phyloP scores from a whole-genome alignment of 2,888 invertebrate species.

The Subacronicta megacephala region DNA sequence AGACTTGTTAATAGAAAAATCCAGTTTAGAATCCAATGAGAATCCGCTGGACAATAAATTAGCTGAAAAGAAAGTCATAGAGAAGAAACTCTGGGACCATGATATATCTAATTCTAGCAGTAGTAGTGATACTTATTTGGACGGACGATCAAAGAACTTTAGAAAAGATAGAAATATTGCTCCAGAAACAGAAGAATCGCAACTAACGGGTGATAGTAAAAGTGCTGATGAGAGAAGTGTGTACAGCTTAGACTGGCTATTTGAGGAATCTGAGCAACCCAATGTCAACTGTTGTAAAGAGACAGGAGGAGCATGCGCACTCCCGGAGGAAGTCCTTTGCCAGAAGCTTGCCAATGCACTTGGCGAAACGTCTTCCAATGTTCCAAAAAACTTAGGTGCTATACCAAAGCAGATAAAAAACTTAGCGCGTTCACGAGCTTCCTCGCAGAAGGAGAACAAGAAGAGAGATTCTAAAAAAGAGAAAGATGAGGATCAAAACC shows the following conservation, averaged over 20 bases:
- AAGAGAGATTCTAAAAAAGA: slow-evolving; percentile 85
- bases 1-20: slow-evolving; percentile 91
- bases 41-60: slow-evolving; percentile 72
- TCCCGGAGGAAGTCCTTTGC: slow-evolving; percentile 71
- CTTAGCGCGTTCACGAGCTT: slow-evolving; percentile 87
- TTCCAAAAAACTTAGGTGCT: slow-evolving; percentile 92
- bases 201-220: slow-evolving; percentile 77
- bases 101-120: slow-evolving; percentile 90
- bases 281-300: slow-evolving; percentile 67
- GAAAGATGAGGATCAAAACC: slow-evolving; percentile 82
- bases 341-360: slow-evolving; percentile 78
- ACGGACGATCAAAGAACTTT: slow-evolving; percentile 65
- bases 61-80: slow-evolving; percentile 68
- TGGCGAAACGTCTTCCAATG: slow-evolving; percentile 84
- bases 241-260: slow-evolving; percentile 86
- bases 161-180: slow-evolving; percentile 66
- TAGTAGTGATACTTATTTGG: slow-evolving; percentile 88
- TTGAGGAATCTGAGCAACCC: slow-evolving; percentile 75
- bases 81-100: slow-evolving; percentile 86
- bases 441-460: slow-evolving; percentile 90
- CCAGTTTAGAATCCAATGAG: slow-evolving; percentile 87
- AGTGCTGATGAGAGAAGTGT: slow-evolving; percentile 83
- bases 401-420: slow-evolving; percentile 92
- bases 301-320: slow-evolving; percentile 58
- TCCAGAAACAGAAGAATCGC: slow-evolving; percentile 78